phyloP scores from a whole-genome alignment of 2,797 vertebrate genomes.

The Malacoctenus gilli region DNA sequence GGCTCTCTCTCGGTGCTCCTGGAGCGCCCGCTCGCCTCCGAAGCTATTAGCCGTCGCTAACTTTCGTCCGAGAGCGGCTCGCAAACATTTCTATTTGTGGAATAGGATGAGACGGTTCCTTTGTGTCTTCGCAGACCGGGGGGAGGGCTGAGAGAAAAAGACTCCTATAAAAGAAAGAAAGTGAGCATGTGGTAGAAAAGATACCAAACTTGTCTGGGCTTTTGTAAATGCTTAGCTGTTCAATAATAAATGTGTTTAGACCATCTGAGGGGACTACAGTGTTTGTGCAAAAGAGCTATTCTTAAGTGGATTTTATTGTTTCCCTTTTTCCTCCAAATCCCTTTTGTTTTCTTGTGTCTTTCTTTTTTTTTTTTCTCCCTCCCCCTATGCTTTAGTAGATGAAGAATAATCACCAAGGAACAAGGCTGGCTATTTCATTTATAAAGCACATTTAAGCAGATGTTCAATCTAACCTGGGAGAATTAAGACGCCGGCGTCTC shows the following conservation, averaged over 20 bases:
- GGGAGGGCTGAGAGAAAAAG: conserved; percentile 1
- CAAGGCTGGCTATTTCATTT: conserved; percentile 44
- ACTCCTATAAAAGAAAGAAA: conserved; percentile 4
- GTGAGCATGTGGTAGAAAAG: conserved; percentile 17
- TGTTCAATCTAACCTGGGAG: conserved; percentile 54
- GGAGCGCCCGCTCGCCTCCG: background rate
- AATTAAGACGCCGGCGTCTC: conserved; percentile 45
- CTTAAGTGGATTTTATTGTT: conserved; percentile 68
- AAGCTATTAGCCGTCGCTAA: background rate
- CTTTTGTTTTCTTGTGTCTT: conserved; percentile 39
- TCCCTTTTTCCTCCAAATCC: conserved; percentile 47
- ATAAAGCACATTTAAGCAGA: conserved; percentile 52
- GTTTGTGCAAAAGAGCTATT: conserved; percentile 51
- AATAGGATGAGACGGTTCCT: conserved; percentile 3
- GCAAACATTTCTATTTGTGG: conserved; percentile 2
- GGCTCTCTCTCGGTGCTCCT: background rate
- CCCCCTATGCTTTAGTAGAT: conserved; percentile 35
- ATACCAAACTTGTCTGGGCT: conserved; percentile 40
- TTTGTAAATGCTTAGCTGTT: conserved; percentile 44
- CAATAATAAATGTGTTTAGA: conserved; percentile 46
- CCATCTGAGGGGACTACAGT: conserved; percentile 45
- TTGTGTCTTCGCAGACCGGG: background rate
- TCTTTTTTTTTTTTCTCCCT: no score
- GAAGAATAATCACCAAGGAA: conserved; percentile 56
- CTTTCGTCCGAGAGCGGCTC: background rate